Percentiles rank a stretch among this genome's conserved stretches.
Evolutionary conservation across 2,113 vertebrate genomes (phyloP).

Genomic region (Sebastes fasciatus): DNA sequence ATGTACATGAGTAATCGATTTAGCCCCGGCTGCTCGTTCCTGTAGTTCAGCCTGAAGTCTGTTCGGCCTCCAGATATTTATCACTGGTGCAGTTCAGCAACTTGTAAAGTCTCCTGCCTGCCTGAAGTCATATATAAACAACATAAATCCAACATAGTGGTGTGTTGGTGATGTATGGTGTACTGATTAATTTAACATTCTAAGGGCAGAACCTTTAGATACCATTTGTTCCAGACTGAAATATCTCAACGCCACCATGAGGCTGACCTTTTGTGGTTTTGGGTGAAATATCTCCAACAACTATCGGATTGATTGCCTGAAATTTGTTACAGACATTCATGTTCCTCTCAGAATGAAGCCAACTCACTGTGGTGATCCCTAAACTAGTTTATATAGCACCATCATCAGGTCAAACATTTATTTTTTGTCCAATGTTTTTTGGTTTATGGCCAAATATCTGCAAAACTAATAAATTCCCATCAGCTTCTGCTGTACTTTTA

Average conservation of each 20-base stretch:
- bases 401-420: neutral
- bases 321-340: neutral
- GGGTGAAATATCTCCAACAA: neutral
- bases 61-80: neutral
- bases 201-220: neutral
- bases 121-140: neutral
- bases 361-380: neutral
- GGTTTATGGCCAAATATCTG: neutral
- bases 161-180: neutral
- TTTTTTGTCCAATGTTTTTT: neutral
- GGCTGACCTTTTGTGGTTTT: neutral
- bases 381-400: neutral
- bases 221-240: neutral
- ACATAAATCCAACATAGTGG: neutral
- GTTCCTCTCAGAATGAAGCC: neutral
- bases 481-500: neutral
- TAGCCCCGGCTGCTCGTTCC: neutral
- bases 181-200: neutral
- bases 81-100: neutral
- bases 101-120: neutral
- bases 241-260: neutral
- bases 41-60: slow-evolving; percentile 6
- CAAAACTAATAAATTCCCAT: neutral
- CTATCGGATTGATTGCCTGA: neutral
- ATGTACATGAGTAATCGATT: neutral